phyloP scores from a whole-genome alignment of 2,113 vertebrate species.

The Nettapus auritus region DNA sequence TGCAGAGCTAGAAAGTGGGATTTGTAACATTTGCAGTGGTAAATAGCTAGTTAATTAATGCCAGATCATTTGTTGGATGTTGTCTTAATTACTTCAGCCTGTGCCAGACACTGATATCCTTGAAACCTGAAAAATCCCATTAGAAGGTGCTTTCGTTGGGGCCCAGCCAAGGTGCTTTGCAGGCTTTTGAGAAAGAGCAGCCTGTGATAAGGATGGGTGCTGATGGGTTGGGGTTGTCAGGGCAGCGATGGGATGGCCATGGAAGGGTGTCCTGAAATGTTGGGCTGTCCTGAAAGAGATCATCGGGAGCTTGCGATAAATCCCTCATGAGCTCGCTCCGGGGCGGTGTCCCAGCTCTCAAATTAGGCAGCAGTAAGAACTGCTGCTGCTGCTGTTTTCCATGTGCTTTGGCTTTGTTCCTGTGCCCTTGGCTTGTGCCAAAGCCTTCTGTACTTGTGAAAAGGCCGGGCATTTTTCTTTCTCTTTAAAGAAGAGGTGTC shows the following conservation, averaged over 20 bases:
- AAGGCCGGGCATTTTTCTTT: constrained; percentile 43
- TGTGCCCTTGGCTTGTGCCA: constrained; percentile 46
- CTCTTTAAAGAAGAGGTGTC: constrained; percentile 30
- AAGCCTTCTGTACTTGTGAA: constrained; percentile 32
- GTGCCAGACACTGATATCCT: constrained; percentile 44
- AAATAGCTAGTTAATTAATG: constrained; percentile 42
- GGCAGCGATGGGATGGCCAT: not conserved
- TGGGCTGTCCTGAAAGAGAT: not conserved
- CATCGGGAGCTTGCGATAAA: not conserved
- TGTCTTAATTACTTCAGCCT: constrained; percentile 50
- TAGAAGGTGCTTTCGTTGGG: constrained; percentile 59
- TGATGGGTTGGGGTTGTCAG: rapidly evolving
- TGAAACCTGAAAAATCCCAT: constrained; percentile 63
- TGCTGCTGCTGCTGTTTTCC: constrained; percentile 51
- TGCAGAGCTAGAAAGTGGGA: not conserved
- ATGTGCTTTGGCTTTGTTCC: constrained; percentile 61
- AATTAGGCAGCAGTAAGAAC: constrained; percentile 6
- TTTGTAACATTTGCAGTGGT: not conserved
- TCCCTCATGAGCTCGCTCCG: not conserved
- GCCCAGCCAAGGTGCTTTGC: not conserved
- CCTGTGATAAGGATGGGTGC: rapidly evolving
- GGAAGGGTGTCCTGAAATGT: not conserved
- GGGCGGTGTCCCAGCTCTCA: not conserved
- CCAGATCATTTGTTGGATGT: constrained; percentile 12
- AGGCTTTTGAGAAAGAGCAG: not conserved